Conservation (phyloP, 2,888 invertebrate species). For the Megastigmus dorsalis region DNA sequence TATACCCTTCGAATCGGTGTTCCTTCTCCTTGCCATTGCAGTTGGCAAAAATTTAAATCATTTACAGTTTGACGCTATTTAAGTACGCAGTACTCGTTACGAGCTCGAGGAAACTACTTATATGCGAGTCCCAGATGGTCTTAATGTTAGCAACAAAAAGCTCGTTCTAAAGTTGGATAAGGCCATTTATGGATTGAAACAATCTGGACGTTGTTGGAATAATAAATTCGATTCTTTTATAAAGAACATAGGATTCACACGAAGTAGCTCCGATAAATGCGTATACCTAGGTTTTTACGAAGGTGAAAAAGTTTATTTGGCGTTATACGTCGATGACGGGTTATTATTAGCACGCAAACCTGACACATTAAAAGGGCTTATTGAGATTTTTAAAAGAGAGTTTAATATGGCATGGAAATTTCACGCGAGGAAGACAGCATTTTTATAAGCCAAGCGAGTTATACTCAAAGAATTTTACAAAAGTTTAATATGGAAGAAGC, state of each 20-base stretch:
- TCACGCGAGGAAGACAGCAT: too few species aligned
- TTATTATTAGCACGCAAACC: too few species aligned
- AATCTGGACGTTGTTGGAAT: constrained; percentile 49
- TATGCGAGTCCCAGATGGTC: constrained; percentile 47
- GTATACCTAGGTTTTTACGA: too few species aligned
- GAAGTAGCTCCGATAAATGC: constrained; percentile 44
- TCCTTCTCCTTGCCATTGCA: constrained; percentile 24
- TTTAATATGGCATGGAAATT: too few species aligned
- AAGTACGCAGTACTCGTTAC: constrained; percentile 46
- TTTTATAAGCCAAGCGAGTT: too few species aligned
- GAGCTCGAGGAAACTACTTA: constrained; percentile 33
- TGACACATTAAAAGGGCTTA: too few species aligned
- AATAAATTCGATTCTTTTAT: constrained; percentile 36
- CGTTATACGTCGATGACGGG: too few species aligned
- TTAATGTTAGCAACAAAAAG: constrained; percentile 6
- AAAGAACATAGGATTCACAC: constrained; percentile 24
- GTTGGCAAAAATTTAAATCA: background rate
- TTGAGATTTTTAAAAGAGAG: too few species aligned
- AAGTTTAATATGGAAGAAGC: too few species aligned
- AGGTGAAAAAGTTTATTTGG: too few species aligned
- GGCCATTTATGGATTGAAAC: constrained; percentile 53
- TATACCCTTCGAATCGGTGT: constrained; percentile 20
- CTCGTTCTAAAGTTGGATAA: constrained; percentile 43
- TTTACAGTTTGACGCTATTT: constrained; percentile 41
- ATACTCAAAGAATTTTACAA: too few species aligned